These are phyloP conservation scores for Scortum barcoo DNA, from an alignment of 2,113 vertebrate genomes.

Conservation along the genomic window DNA sequence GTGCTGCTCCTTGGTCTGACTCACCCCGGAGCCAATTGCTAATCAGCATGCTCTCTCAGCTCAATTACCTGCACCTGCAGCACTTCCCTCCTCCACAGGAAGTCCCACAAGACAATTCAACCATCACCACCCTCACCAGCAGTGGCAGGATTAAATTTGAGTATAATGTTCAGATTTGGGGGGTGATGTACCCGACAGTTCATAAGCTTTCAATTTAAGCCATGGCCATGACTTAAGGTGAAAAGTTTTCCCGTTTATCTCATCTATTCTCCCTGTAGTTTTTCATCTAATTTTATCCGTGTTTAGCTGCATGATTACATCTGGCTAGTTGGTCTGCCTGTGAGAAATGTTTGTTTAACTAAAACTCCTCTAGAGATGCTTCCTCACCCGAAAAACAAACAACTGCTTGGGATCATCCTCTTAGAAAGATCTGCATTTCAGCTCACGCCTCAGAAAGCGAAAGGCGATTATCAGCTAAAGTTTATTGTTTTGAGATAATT, in stretches of 20 bases:
- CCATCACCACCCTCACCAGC: background rate
- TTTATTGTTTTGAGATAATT: background rate
- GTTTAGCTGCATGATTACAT: background rate
- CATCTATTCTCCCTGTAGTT: background rate
- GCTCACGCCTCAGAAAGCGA: background rate
- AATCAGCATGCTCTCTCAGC: background rate
- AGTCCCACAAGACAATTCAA: background rate
- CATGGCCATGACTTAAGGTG: background rate
- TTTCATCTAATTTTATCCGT: background rate
- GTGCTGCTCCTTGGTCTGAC: background rate
- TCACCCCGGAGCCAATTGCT: background rate
- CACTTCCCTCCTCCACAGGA: background rate
- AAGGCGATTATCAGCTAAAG: background rate
- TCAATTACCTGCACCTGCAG: slow-evolving; percentile 17
- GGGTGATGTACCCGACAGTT: background rate
- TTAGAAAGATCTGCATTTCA: background rate
- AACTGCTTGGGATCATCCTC: background rate
- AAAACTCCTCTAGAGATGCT: background rate
- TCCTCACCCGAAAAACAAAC: background rate
- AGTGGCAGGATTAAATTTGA: background rate
- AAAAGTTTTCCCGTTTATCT: background rate
- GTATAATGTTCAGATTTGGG: background rate
- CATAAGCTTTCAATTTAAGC: background rate
- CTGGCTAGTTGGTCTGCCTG: background rate
- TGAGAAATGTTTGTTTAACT: background rate